A percentile compares a stretch with the other conserved stretches of the same genome.
Conservation (phyloP, 92 coral and sea anemone genomes). For the Micromussa lordhowensis region DNA sequence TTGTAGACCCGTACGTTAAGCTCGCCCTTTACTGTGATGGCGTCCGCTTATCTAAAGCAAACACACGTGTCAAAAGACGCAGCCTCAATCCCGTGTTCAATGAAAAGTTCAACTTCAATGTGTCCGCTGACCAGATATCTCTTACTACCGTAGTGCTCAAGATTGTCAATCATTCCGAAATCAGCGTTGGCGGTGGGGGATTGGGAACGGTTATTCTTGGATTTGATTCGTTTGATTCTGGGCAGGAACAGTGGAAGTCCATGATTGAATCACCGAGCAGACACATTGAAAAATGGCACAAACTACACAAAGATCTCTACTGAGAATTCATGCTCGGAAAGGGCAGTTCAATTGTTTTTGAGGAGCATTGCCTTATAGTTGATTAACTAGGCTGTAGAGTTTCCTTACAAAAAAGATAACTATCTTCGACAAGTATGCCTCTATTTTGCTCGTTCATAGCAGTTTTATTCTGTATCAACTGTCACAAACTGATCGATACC, state of each 20-base stretch:
- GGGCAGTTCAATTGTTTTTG: not conserved
- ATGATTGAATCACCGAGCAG: constrained; percentile 96
- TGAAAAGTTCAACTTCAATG: constrained; percentile 96
- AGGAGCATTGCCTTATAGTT: not conserved
- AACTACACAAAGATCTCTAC: constrained; percentile 63
- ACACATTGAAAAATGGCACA: constrained; percentile 97
- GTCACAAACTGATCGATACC: not conserved
- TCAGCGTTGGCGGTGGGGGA: constrained; percentile 66
- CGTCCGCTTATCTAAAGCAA: constrained; percentile 86
- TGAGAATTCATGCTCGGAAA: not conserved
- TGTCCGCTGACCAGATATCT: constrained; percentile 94
- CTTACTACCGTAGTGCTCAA: constrained; percentile 92
- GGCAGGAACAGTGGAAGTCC: constrained; percentile 97
- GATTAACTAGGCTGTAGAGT: not conserved
- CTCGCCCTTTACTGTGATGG: constrained; percentile 94
- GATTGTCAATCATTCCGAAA: constrained; percentile 83
- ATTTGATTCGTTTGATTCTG: constrained; percentile 89
- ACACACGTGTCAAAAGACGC: constrained; percentile 92
- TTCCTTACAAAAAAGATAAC: not conserved
- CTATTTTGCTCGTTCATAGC: not conserved
- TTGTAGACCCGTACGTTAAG: constrained; percentile 91
- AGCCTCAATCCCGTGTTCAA: constrained; percentile 93
- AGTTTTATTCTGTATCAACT: not conserved
- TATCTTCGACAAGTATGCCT: too few species aligned
- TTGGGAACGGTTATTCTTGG: constrained; percentile 89